Conservation (phyloP, 2,888 invertebrate genomes). For the Tetranychus piercei region DNA sequence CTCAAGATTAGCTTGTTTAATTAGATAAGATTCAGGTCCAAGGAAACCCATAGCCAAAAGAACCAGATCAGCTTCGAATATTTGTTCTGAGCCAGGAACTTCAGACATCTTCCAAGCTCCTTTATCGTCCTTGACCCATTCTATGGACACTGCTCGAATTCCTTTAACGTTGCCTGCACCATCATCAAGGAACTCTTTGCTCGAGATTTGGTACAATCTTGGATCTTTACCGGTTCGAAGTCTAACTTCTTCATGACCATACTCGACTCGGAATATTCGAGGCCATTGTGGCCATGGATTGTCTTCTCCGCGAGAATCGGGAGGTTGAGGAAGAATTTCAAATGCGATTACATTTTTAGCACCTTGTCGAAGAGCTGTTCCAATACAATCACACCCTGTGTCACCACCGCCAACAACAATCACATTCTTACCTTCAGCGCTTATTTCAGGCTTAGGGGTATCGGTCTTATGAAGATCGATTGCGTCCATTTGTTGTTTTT, state of each 20-base stretch:
- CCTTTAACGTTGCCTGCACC: constrained; percentile 73
- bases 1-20: constrained; percentile 54
- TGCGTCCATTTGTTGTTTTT: constrained; percentile 59
- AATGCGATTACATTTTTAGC: constrained; percentile 82
- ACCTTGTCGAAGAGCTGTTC: constrained; percentile 38
- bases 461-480: not conserved
- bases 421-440: constrained; percentile 81
- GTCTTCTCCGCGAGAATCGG: constrained; percentile 53
- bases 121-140: constrained; percentile 74
- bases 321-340: constrained; percentile 88
- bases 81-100: constrained; percentile 50
- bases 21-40: constrained; percentile 76
- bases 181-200: constrained; percentile 82
- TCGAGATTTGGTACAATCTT: constrained; percentile 73
- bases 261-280: constrained; percentile 83
- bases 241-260: constrained; percentile 90
- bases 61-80: constrained; percentile 55
- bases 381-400: constrained; percentile 88
- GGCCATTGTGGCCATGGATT: constrained; percentile 99
- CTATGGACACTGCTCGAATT: constrained; percentile 69
- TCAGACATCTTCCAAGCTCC: constrained; percentile 90
- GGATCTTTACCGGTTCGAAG: constrained; percentile 73
- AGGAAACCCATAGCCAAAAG: constrained; percentile 96
- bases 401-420: constrained; percentile 79
- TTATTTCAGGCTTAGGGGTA: constrained; percentile 34